Percentiles rank a stretch among this genome's conserved stretches.
These are phyloP conservation scores for Drosophila rufa DNA, from an alignment of 1,140 invertebrate genomes.

Conservation along the genomic window DNA sequence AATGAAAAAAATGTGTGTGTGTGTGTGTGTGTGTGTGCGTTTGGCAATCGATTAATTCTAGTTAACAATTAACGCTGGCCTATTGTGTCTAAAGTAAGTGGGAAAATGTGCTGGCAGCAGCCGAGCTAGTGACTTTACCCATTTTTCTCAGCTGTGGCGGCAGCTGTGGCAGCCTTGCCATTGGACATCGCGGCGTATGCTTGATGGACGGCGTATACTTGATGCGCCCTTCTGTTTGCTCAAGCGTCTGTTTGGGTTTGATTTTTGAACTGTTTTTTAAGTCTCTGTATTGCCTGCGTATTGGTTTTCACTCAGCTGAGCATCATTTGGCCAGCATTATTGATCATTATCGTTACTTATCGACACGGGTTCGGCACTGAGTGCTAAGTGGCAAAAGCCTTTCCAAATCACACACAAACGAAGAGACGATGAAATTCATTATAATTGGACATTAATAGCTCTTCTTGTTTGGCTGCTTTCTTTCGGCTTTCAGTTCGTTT, in stretches of 20 bases:
- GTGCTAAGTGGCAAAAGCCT: conserved; percentile 46
- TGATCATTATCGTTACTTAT: conserved; percentile 37
- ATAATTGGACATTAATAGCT: conserved; percentile 52
- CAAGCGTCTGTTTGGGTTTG: conserved; percentile 18
- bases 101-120: neutral
- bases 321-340: conserved; percentile 34
- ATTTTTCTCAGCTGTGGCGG: conserved; percentile 66
- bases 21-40: conserved; percentile 2
- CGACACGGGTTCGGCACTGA: conserved; percentile 3
- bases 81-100: conserved; percentile 24
- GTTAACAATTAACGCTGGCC: conserved; percentile 25
- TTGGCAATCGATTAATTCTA: conserved; percentile 28
- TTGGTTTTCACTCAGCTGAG: conserved; percentile 26
- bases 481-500: conserved; percentile 44
- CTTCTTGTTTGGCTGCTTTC: conserved; percentile 49
- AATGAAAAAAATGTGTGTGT: conserved; percentile 34
- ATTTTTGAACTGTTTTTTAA: conserved; percentile 8
- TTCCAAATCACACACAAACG: conserved; percentile 22
- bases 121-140: conserved; percentile 58
- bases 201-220: conserved; percentile 38
- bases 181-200: conserved; percentile 63
- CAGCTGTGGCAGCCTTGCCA: conserved; percentile 46
- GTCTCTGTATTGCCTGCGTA: conserved; percentile 2
- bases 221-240: conserved; percentile 29
- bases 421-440: conserved; percentile 6